These are phyloP conservation scores for Gonatopus flavifemur DNA, from an alignment of 1,140 invertebrate genomes.

Conservation along the genomic window DNA sequence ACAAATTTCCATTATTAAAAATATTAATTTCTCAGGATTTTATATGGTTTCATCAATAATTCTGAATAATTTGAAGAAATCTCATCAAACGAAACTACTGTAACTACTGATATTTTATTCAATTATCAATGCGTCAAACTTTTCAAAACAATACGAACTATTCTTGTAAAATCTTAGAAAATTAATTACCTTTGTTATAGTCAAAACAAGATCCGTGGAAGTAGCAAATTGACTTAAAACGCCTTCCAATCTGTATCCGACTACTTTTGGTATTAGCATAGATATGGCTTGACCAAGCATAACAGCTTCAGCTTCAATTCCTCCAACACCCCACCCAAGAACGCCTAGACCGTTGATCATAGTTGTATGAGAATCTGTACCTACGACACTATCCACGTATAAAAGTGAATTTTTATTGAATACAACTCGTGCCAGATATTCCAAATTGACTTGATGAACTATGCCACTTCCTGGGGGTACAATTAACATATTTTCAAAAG, in stretches of 20 bases:
- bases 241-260: slow-evolving; percentile 90
- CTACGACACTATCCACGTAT: slow-evolving; percentile 97
- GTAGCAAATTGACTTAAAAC: slow-evolving; percentile 82
- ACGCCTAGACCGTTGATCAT: slow-evolving; percentile 95
- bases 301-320: slow-evolving; percentile 87
- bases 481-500: slow-evolving; percentile 95
- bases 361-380: slow-evolving; percentile 97
- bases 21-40: too few relatives aligned
- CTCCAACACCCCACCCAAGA: slow-evolving; percentile 77
- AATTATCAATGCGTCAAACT: too few relatives aligned
- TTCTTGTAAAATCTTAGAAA: too few relatives aligned
- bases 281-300: slow-evolving; percentile 95
- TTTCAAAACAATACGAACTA: too few relatives aligned
- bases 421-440: slow-evolving; percentile 94
- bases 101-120: background rate
- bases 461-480: slow-evolving; percentile 98
- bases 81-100: background rate
- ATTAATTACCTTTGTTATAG: slow-evolving; percentile 91
- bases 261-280: slow-evolving; percentile 94
- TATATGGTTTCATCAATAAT: too few relatives aligned
- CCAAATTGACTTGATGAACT: slow-evolving; percentile 97
- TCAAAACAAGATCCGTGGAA: slow-evolving; percentile 96
- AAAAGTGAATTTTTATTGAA: slow-evolving; percentile 73
- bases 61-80: too few relatives aligned
- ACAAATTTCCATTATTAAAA: too few relatives aligned